Percentiles rank a stretch among this genome's conserved stretches.
Conservation (phyloP, 2,888 invertebrate species). For the Xestia rhomboidea region DNA sequence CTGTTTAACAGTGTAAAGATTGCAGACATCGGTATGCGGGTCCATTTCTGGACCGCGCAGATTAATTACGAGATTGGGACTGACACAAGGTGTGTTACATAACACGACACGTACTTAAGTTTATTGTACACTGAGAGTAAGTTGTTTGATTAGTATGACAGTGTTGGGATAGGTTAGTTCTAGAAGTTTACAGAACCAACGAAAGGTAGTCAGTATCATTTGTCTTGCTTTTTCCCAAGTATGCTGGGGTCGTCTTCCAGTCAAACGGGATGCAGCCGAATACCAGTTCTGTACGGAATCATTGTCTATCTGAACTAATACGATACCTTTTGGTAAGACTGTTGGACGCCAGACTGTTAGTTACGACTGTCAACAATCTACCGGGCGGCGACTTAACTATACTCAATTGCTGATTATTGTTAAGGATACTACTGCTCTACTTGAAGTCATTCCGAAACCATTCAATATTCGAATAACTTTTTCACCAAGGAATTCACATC, state of each 20-base stretch:
- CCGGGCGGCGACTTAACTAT: too few relatives aligned
- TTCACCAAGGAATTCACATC: not conserved
- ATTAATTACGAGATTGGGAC: slow-evolving; percentile 85
- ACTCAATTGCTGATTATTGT: too few relatives aligned
- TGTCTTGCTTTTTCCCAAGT: not conserved
- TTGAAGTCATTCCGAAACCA: not conserved
- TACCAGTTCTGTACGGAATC: not conserved
- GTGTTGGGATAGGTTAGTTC: slow-evolving; percentile 25
- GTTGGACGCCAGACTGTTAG: not conserved
- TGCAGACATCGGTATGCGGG: slow-evolving; percentile 57
- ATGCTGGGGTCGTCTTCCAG: not conserved
- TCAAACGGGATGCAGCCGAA: not conserved
- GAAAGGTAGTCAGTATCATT: not conserved
- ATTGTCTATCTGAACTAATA: not conserved
- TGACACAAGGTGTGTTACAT: slow-evolving; percentile 80
- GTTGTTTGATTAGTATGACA: slow-evolving; percentile 11
- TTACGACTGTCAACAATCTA: not conserved
- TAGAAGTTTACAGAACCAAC: not conserved
- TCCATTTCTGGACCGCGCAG: slow-evolving; percentile 72
- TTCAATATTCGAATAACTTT: not conserved
- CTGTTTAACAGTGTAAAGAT: slow-evolving; percentile 38
- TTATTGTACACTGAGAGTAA: slow-evolving; percentile 59
- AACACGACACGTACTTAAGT: slow-evolving; percentile 74
- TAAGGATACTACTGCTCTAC: not conserved
- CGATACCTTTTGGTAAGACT: not conserved